Conservation (phyloP, 1,140 invertebrate genomes). For the Asobara japonica region DNA sequence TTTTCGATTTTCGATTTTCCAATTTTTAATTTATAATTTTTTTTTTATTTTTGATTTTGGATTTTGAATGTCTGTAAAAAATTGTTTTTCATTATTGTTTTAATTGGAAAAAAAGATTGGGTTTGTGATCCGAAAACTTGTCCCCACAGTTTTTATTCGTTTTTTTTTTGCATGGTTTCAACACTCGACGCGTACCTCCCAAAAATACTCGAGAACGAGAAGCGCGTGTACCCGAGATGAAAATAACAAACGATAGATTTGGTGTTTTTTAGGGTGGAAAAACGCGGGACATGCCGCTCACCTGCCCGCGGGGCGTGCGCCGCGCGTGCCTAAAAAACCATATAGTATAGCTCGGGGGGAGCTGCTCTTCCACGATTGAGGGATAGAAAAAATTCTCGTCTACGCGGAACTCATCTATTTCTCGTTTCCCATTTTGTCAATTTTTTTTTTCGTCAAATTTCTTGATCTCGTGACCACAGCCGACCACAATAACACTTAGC, state of each 20-base stretch:
- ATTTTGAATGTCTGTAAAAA: too few species aligned
- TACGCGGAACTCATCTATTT: neutral
- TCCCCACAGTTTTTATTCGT: too few species aligned
- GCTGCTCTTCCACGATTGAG: neutral
- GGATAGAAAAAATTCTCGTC: neutral
- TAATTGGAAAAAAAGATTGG: too few species aligned
- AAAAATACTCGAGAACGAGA: neutral
- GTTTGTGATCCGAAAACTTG: too few species aligned
- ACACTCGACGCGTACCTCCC: neutral
- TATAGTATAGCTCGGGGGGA: slow-evolving; percentile 2
- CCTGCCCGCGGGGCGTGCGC: slow-evolving; percentile 50
- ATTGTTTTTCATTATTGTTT: too few species aligned
- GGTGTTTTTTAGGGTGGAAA: neutral
- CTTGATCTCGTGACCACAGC: neutral
- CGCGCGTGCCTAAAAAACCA: slow-evolving; percentile 45
- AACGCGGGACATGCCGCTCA: slow-evolving; percentile 36
- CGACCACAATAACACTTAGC: neutral
- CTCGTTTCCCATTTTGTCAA: neutral
- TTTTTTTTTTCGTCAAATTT: neutral
- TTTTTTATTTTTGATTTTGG: too few species aligned
- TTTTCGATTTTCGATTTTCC: too few species aligned
- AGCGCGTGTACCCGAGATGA: neutral
- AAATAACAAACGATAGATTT: neutral
- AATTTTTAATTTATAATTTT: too few species aligned
- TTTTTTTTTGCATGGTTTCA: neutral